Conservation (phyloP, 2,888 invertebrate species). For the Nymphalis c-album region DNA sequence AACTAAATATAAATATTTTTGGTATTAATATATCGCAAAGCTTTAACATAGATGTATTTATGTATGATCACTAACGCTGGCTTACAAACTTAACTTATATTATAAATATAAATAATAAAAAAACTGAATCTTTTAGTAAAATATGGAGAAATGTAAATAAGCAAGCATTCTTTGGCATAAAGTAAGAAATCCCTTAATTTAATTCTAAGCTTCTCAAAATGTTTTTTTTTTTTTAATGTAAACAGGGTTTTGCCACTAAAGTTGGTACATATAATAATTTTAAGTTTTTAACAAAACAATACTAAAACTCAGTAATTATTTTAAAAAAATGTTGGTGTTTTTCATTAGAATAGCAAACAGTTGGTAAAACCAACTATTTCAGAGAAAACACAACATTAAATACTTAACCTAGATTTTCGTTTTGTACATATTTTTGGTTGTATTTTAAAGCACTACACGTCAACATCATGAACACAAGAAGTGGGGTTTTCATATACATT, state of each 20-base stretch:
- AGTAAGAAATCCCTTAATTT: not conserved
- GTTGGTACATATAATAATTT: no score
- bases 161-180: slow-evolving; percentile 6
- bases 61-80: not conserved
- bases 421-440: slow-evolving; percentile 10
- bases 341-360: no score
- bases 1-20: not conserved
- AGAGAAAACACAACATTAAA: not conserved
- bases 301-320: no score
- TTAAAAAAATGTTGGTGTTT: no score
- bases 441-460: not conserved
- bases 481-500: not conserved
- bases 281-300: no score
- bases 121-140: slow-evolving; percentile 1
- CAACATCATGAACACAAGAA: slow-evolving; percentile 5
- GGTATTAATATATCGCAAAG: not conserved
- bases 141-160: not conserved
- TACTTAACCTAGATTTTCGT: slow-evolving; percentile 3
- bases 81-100: slow-evolving; percentile 4
- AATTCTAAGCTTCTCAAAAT: slow-evolving; percentile 18
- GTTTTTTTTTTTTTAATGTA: no score
- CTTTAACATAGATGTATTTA: not conserved
- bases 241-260: not conserved
- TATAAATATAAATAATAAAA: slow-evolving; percentile 1
- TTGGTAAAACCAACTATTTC: no score